Conservation (phyloP, 1,140 invertebrate genomes). For the Drosophila ananassae region DNA sequence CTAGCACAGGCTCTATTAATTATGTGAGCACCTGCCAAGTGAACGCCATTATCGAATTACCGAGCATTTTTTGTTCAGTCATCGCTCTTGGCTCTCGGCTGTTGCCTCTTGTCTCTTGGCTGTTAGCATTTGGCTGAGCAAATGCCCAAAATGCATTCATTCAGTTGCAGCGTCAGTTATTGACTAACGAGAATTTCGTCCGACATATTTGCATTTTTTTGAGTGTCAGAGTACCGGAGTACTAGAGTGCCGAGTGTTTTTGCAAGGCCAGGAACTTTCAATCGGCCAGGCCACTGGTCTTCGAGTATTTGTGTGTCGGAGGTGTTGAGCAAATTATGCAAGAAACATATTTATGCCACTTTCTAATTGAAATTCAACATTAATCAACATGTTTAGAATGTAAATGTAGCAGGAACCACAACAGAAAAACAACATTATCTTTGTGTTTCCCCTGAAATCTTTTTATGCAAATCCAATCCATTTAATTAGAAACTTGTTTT, state of each 20-base stretch:
- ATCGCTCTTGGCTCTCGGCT: constrained; percentile 34
- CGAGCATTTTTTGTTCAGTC: constrained; percentile 55
- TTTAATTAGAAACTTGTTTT: constrained; percentile 26
- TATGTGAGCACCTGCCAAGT: constrained; percentile 49
- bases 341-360: background rate
- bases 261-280: constrained; percentile 37
- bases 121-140: constrained; percentile 13
- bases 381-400: background rate
- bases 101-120: background rate
- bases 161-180: constrained; percentile 18
- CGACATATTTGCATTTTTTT: constrained; percentile 50
- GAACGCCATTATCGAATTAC: constrained; percentile 51
- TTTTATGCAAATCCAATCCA: constrained; percentile 15
- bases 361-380: constrained; percentile 9
- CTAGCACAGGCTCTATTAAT: constrained; percentile 37
- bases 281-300: constrained; percentile 13
- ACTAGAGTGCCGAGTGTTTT: constrained; percentile 25
- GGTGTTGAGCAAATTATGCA: constrained; percentile 19
- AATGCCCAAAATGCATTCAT: constrained; percentile 48
- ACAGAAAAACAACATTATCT: background rate
- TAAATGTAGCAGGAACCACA: constrained; percentile 14
- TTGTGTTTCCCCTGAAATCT: background rate
- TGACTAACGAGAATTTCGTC: constrained; percentile 53
- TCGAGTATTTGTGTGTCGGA: background rate
- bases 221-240: constrained; percentile 20